phyloP scores from a whole-genome alignment of 1,140 invertebrate genomes.

The Steinernema feltiae region DNA sequence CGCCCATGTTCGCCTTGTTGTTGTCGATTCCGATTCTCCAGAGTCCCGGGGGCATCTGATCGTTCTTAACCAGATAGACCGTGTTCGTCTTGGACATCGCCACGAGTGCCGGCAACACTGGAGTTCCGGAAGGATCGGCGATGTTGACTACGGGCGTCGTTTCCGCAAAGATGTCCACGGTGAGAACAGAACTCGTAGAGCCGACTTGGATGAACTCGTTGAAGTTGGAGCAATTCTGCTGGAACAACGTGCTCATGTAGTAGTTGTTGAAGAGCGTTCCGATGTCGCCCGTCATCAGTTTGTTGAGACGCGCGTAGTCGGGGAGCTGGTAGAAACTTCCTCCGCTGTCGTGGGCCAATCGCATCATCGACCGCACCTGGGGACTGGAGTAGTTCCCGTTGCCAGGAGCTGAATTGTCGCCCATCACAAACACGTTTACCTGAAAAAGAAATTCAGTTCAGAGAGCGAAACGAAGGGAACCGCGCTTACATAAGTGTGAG shows the following conservation, averaged over 20 bases:
- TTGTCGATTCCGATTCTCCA: constrained; percentile 25
- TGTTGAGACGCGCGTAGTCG: neutral
- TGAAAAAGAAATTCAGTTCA: too few species aligned
- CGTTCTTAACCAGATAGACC: neutral
- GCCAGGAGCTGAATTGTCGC: constrained; percentile 18
- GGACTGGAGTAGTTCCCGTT: constrained; percentile 19
- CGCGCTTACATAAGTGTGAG: constrained; percentile 16
- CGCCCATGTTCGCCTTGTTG: neutral
- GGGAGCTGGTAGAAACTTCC: constrained; percentile 25
- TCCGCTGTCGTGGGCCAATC: constrained; percentile 24
- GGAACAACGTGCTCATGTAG: neutral
- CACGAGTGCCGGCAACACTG: neutral
- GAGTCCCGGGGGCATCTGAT: constrained; percentile 19
- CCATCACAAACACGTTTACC: constrained; percentile 27
- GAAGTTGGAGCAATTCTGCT: constrained; percentile 20
- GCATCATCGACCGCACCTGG: constrained; percentile 12
- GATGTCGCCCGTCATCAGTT: constrained; percentile 11
- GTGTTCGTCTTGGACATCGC: neutral
- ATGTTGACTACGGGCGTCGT: neutral
- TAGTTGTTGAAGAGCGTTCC: constrained; percentile 11
- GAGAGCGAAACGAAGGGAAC: neutral
- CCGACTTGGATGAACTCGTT: constrained; percentile 29
- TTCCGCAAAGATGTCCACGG: constrained; percentile 21
- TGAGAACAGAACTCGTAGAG: constrained; percentile 3
- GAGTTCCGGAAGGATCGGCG: neutral